phyloP scores from a whole-genome alignment of 2,113 vertebrate species.

The Oceanodroma tethys region DNA sequence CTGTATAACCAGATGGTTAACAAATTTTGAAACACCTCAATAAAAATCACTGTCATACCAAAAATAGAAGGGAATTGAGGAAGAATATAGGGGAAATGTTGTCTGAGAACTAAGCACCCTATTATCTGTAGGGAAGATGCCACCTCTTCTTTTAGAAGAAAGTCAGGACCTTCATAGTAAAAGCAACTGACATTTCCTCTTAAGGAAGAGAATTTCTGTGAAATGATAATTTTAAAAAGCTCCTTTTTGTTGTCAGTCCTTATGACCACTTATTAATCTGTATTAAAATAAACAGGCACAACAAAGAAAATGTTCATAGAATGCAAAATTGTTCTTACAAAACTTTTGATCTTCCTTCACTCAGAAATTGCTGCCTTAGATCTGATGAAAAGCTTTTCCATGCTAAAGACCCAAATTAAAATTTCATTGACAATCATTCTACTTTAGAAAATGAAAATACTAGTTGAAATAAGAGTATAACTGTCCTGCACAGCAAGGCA shows the following conservation, averaged over 20 bases:
- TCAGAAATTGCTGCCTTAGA: background rate
- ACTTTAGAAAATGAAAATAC: background rate
- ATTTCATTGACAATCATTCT: background rate
- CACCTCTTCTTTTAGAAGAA: background rate
- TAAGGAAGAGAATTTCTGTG: background rate
- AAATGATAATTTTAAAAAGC: background rate
- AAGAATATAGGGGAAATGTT: background rate
- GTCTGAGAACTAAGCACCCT: accelerated
- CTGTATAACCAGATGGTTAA: background rate
- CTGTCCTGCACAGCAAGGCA: background rate
- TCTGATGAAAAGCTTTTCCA: background rate
- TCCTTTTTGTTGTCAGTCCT: background rate
- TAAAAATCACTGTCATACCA: background rate
- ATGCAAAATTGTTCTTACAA: background rate
- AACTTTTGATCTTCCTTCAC: background rate
- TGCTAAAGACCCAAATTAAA: background rate
- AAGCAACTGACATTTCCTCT: background rate
- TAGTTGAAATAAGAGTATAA: background rate
- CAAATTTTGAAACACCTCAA: background rate
- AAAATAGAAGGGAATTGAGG: background rate
- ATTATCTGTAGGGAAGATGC: background rate
- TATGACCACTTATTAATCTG: background rate
- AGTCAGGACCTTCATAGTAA: background rate
- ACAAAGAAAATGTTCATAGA: background rate
- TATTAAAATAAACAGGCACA: background rate